Percentiles rank a stretch among this genome's conserved stretches.
phyloP scores from a whole-genome alignment of 2,797 vertebrate genomes.

The Delichon dasypus region DNA sequence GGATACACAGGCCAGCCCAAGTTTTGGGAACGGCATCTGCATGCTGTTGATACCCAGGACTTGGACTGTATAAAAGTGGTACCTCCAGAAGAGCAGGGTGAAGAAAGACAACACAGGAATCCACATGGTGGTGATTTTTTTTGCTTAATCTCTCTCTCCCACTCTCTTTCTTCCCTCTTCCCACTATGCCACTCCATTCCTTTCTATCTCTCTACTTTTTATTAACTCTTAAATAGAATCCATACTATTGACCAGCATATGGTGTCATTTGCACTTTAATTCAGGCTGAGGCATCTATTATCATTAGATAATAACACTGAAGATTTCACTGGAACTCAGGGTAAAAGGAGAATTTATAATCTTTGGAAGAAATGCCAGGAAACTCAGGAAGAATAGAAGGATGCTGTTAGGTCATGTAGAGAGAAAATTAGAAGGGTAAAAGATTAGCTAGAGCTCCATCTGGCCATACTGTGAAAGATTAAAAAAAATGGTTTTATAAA shows the following conservation, averaged over 20 bases:
- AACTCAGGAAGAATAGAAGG: neutral
- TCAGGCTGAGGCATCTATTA: neutral
- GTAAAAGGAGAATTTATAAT: neutral
- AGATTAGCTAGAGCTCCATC: neutral
- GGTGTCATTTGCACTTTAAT: neutral
- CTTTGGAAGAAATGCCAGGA: neutral
- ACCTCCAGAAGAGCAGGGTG: neutral
- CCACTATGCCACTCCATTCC: too few species aligned
- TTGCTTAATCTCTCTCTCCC: neutral
- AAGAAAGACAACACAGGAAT: neutral
- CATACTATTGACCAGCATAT: neutral
- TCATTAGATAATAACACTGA: neutral
- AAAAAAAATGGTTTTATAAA: neutral
- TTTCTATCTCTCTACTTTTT: neutral
- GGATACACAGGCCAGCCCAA: neutral
- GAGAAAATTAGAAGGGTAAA: neutral
- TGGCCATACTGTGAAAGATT: neutral
- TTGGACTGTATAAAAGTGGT: neutral
- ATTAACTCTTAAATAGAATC: neutral
- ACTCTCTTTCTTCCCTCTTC: neutral
- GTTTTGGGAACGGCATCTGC: rapidly evolving
- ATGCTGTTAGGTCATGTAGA: neutral
- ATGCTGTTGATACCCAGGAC: rapidly evolving
- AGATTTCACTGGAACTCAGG: neutral
- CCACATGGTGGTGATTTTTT: rapidly evolving